Percentiles rank a stretch among this genome's conserved stretches.
These are phyloP conservation scores for Silurus meridionalis DNA, from an alignment of 2,113 vertebrate species.

Conservation along the genomic window DNA sequence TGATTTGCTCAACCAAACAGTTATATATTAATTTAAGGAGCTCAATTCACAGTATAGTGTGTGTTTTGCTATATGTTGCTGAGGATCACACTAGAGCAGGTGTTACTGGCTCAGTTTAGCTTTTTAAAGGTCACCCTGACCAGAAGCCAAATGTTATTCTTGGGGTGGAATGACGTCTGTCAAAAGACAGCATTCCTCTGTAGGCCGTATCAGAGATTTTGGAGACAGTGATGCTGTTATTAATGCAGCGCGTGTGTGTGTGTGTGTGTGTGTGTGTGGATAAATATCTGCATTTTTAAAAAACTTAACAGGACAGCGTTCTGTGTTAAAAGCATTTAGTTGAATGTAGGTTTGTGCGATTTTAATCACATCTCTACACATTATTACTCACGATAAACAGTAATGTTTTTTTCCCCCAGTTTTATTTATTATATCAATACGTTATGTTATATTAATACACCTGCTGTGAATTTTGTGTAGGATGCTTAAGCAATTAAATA, in stretches of 20 bases:
- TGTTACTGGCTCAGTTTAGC: conserved; percentile 17
- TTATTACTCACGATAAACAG: background rate
- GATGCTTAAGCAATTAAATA: background rate
- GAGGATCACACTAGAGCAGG: conserved; percentile 41
- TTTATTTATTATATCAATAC: background rate
- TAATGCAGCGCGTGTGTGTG: background rate
- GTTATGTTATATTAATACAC: background rate
- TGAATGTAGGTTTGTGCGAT: background rate
- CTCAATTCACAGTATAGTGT: background rate
- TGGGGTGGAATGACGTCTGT: conserved; percentile 16
- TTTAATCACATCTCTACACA: background rate
- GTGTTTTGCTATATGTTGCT: background rate
- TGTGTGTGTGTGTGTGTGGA: background rate
- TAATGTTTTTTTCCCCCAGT: background rate
- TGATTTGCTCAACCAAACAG: background rate
- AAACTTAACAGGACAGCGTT: background rate
- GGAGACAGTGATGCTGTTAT: conserved; percentile 17
- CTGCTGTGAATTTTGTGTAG: background rate
- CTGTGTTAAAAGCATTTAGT: background rate
- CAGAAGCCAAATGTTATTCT: conserved; percentile 40
- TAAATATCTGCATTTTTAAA: background rate
- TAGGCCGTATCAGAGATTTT: conserved; percentile 32
- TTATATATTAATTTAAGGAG: background rate
- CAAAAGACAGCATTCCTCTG: conserved; percentile 31
- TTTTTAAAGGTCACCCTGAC: conserved; percentile 18